Conservation (phyloP, 2,888 invertebrate species). For the Tupiocoris notatus region DNA sequence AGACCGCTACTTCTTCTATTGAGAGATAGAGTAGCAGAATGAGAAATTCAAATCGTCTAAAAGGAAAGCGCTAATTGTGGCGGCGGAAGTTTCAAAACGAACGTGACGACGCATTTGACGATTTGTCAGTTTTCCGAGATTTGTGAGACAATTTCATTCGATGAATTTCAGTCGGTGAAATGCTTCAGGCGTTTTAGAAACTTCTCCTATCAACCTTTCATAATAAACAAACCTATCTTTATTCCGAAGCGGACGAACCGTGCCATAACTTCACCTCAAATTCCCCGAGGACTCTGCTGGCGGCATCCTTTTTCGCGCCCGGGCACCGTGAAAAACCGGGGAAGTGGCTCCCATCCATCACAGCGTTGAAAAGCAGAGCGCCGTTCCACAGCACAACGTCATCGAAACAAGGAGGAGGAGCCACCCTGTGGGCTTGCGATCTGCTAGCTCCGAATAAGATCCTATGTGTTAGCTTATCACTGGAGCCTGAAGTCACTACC, state of each 20-base stretch:
- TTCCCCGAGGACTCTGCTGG: neutral
- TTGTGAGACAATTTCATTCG: no score
- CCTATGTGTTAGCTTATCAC: conserved; percentile 26
- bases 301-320: neutral
- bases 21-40: no score
- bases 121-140: no score
- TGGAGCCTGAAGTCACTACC: neutral
- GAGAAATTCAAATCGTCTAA: no score
- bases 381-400: neutral
- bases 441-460: conserved; percentile 9
- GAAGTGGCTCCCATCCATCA: conserved; percentile 2
- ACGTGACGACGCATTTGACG: no score
- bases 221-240: no score
- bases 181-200: no score
- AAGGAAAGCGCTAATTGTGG: no score
- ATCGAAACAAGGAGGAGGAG: conserved; percentile 14
- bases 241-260: neutral
- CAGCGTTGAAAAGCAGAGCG: neutral
- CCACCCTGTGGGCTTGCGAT: neutral
- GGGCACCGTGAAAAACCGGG: conserved; percentile 15
- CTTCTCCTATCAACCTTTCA: no score
- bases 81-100: no score
- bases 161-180: no score
- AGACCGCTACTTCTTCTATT: no score
- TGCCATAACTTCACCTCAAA: neutral